Evolutionary conservation across 2,113 vertebrate species (phyloP).

Genomic region (Castor canadensis): DNA sequence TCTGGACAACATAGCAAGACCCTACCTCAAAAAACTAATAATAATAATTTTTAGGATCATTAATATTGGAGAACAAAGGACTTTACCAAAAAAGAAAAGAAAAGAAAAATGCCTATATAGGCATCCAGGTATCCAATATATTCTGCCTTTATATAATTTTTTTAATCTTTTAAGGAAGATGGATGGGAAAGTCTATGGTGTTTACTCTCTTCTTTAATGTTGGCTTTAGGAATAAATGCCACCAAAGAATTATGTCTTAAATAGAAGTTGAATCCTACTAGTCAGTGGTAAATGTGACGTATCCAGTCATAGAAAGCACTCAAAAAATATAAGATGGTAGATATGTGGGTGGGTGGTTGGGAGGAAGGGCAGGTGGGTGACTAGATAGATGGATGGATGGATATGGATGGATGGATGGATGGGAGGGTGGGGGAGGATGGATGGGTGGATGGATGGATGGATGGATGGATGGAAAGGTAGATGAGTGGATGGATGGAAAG

Average conservation of each 20-base stretch:
- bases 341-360: too few relatives aligned
- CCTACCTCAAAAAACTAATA: neutral
- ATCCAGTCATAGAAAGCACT: neutral
- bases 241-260: neutral
- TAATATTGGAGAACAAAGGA: neutral
- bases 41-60: neutral
- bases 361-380: fast-evolving
- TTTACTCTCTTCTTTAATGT: conserved; percentile 1
- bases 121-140: neutral
- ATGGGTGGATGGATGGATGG: neutral
- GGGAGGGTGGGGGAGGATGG: too few relatives aligned
- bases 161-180: neutral
- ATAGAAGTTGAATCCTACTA: neutral
- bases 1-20: neutral
- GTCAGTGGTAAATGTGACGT: neutral
- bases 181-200: neutral
- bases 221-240: conserved; percentile 2
- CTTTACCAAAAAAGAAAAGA: neutral
- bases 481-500: neutral
- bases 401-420: neutral
- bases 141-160: neutral
- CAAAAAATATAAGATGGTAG: neutral
- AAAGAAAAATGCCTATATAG: neutral
- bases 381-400: neutral
- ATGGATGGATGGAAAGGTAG: fast-evolving